Evolutionary conservation across 2,888 invertebrate genomes (phyloP), one percentile per base, ranked within the genome.

Genomic region (Leptothorax acervorum): DNA sequence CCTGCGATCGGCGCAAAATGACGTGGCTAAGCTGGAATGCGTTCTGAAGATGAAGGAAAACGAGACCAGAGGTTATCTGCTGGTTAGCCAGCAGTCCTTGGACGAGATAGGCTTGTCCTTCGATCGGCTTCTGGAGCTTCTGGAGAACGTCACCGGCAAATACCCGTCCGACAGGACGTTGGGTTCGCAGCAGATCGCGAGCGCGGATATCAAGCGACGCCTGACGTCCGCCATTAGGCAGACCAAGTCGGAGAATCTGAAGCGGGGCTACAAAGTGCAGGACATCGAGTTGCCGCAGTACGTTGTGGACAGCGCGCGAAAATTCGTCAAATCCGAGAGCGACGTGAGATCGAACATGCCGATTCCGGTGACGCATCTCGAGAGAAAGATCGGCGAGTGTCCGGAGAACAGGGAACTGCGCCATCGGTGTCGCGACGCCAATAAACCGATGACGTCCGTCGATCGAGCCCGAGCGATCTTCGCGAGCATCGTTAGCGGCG

Each of bases 161-260:
- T 76, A 87, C 5, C 57, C 70, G 12, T 70, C 48, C 15, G 68
- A 63, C 6, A 70, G n/a, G 2, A 83, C n/a, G n/a, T 82, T 85
- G 12, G 45, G 57, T 0, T 55, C 9, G 23, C 85, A 65, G 12
- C 82, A 48, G 65, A 66, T 79, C 39, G 85, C 75, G 35, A 86
- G 53, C 82, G 90, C 66, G 3, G 91, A 92, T 8, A 92, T 94
- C 60, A 92, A 89, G 60, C 87, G 89, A 31, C 89, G 88, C 12
- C 87, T 94, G 11, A 90, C 90, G 0, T 90, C 90, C 12, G 87
- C 94, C 3, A 92, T 94, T n/a, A 90, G 94, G 0, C 92, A 94
- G 74, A 94, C 94, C 4, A 94, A 94, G 75, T 95, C 95, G 0
- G 94, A 94, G 76, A 94, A 92, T 60, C 85, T 93, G 3, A 87